Base-by-base conservation (phyloP, 2,113 vertebrate genomes). In the Trogon surrucura region DNA sequence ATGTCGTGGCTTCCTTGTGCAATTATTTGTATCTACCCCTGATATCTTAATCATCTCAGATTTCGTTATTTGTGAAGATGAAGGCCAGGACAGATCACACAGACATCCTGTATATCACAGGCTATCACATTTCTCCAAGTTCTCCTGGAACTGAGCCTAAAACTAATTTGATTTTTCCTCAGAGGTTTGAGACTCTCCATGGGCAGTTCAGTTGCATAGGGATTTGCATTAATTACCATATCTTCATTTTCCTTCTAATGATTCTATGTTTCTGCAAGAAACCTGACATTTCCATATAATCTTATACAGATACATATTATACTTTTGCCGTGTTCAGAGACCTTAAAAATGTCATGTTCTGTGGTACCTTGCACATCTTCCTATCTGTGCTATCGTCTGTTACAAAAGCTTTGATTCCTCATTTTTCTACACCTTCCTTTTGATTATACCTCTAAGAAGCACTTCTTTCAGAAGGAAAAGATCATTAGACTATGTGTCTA, bases 181-280 rank as follows among this genome's bases (percentile, higher is more conserved):
- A 26, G 58, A 58, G 16, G 8, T 54, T 83, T 93, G 47, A 70
- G 36, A 86, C 47, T 88, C 47, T 47, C 32, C 73, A 3, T 6
- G 18, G 60, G 71, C 0, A 22, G 64, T 71, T 90, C 64, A 73
- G 12, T 57, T 90, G 45, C 34, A 27, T 6, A 53, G 27, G 36
- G 47, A 90, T 91, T 93, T 80, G 44, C 60, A 67, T 70, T 72
- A 74, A 70, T 96, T 92, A 80, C 64, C 34, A 22, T 75, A 38
- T 23, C 45, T 89, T 80, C 6, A 58, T 62, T 92, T 94, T 82
- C 30, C 53, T 94, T 62, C 51, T 80, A 41, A 26, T 78, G 19
- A 64, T 64, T 85, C 22, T 56, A 1, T 34, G 38, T 71, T 95
- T 54, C 48, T 89, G 25, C 25, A 67, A 74, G 32, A 82, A 62